Percentiles rank a stretch among this genome's conserved stretches.
These are phyloP conservation scores for Parauchenoglanis ngamensis DNA, from an alignment of 2,797 vertebrate genomes.

Conservation along the genomic window DNA sequence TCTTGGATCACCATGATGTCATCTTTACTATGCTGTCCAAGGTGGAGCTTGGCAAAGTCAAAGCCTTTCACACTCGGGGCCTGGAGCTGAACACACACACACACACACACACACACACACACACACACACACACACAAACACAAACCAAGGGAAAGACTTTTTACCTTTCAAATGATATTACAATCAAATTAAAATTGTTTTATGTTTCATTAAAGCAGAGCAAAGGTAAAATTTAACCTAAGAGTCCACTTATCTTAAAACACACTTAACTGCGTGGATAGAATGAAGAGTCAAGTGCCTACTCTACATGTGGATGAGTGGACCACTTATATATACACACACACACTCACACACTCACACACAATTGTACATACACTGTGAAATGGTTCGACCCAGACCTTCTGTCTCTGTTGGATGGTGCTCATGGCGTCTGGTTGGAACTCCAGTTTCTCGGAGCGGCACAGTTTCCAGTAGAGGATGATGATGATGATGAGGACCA, in stretches of 20 bases:
- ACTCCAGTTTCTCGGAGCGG: conserved; percentile 94
- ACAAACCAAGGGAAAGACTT: background rate
- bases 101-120: conserved; percentile 36
- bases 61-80: conserved; percentile 95
- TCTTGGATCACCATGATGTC: conserved; percentile 95
- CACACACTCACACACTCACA: conserved; percentile 21
- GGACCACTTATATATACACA: conserved; percentile 54
- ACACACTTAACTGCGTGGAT: conserved; percentile 21
- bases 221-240: background rate
- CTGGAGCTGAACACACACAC: conserved; percentile 80
- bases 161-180: background rate
- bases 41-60: conserved; percentile 96
- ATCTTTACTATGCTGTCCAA: conserved; percentile 95
- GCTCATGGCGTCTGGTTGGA: conserved; percentile 93
- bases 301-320: conserved; percentile 65
- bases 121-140: background rate
- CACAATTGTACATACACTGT: conserved; percentile 35
- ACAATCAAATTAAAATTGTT: background rate
- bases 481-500: conserved; percentile 88
- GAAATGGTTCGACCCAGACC: conserved; percentile 72
- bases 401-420: conserved; percentile 96
- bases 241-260: conserved; percentile 15
- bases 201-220: background rate
- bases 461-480: conserved; percentile 99
- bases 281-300: conserved; percentile 28